Percentiles rank a stretch among this genome's conserved stretches.
These are phyloP conservation scores for Sesia bembeciformis DNA, from an alignment of 2,888 invertebrate genomes.

Conservation along the genomic window DNA sequence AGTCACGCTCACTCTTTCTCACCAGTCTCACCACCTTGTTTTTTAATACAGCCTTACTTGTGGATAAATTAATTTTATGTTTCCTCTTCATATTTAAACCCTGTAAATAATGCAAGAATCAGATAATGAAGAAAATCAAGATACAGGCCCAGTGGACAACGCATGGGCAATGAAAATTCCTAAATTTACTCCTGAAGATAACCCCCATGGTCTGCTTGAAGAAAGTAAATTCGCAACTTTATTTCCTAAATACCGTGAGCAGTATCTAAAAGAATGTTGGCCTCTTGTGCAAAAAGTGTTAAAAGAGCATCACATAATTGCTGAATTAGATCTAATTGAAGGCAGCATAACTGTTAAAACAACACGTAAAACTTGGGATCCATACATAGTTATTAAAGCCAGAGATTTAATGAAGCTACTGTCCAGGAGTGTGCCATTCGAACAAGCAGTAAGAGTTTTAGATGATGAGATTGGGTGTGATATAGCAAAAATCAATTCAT, in stretches of 20 bases:
- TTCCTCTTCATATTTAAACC: background rate
- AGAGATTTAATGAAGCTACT: constrained; percentile 96
- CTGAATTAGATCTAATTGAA: constrained; percentile 93
- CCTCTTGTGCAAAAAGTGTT: constrained; percentile 92
- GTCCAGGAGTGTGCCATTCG: constrained; percentile 96
- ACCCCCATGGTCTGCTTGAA: constrained; percentile 89
- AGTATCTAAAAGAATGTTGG: constrained; percentile 96
- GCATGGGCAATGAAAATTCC: constrained; percentile 92
- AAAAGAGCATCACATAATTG: constrained; percentile 84
- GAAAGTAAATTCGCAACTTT: constrained; percentile 97
- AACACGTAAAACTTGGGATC: constrained; percentile 98
- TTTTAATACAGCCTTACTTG: too few relatives aligned
- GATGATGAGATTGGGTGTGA: constrained; percentile 95
- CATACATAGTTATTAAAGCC: constrained; percentile 96
- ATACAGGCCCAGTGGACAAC: constrained; percentile 81
- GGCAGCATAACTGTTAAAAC: constrained; percentile 96
- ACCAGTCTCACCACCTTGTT: too few relatives aligned
- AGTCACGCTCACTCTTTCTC: too few relatives aligned
- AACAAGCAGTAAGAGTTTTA: constrained; percentile 91
- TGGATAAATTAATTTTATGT: background rate
- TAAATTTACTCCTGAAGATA: constrained; percentile 90
- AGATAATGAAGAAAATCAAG: constrained; percentile 30
- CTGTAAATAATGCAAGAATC: constrained; percentile 10
- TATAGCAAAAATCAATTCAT: constrained; percentile 95
- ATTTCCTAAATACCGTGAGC: constrained; percentile 98